These are phyloP conservation scores for Dermochelys coriacea DNA, from an alignment of 2,797 vertebrate genomes.

Conservation along the genomic window DNA sequence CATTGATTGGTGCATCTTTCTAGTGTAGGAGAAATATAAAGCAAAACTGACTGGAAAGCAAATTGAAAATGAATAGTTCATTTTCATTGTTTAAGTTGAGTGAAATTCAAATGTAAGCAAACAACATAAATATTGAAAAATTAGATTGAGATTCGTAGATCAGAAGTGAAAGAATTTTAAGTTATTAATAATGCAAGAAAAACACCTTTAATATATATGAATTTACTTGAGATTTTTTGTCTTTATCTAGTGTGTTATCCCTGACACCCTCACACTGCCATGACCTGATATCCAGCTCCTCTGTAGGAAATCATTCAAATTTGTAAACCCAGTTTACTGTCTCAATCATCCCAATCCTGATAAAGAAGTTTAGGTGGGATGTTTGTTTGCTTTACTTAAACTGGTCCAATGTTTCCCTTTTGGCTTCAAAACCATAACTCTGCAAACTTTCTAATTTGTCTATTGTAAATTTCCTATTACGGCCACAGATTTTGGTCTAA, in stretches of 20 bases:
- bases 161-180: neutral
- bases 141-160: neutral
- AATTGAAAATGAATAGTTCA: slow-evolving; percentile 5
- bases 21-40: neutral
- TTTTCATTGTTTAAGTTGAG: neutral
- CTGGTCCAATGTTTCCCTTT: neutral
- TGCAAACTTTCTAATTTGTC: neutral
- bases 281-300: neutral
- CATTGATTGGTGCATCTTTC: neutral
- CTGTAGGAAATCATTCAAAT: neutral
- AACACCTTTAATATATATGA: neutral
- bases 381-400: slow-evolving; percentile 12
- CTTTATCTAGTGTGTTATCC: neutral
- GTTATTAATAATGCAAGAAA: neutral
- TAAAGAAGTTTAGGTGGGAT: neutral
- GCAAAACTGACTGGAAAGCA: neutral
- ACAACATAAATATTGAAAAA: neutral
- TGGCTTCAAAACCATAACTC: slow-evolving; percentile 23
- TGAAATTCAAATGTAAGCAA: neutral
- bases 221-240: neutral
- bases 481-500: slow-evolving; percentile 4
- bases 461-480: slow-evolving; percentile 8
- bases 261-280: neutral
- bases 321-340: neutral
- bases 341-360: neutral